Conservation (phyloP, 2,113 vertebrate genomes). For the Xiphophorus maculatus region DNA sequence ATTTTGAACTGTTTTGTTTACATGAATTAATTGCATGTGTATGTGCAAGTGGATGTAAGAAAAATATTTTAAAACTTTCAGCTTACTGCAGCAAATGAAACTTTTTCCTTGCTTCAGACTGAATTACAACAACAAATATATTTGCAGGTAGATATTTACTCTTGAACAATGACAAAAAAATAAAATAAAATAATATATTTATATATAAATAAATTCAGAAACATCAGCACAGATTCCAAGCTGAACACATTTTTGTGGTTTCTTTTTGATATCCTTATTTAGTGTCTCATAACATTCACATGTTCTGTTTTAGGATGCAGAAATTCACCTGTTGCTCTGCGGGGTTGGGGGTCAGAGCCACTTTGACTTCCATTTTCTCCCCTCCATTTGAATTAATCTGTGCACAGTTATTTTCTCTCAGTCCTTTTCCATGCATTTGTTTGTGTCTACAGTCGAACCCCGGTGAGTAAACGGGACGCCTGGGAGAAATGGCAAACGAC, state of each 20-base stretch:
- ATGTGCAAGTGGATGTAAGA: background rate
- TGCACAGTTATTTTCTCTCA: slow-evolving; percentile 13
- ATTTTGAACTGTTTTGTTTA: background rate
- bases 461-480: slow-evolving; percentile 45
- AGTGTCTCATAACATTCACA: slow-evolving; percentile 13
- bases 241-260: background rate
- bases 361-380: background rate
- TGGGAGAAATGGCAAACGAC: slow-evolving; percentile 56
- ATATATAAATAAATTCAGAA: background rate
- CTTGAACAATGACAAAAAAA: background rate
- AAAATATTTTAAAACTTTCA: slow-evolving; percentile 15
- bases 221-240: background rate
- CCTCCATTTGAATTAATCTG: slow-evolving; percentile 10
- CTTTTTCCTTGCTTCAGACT: background rate
- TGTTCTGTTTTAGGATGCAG: slow-evolving; percentile 29
- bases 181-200: too few species aligned
- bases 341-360: slow-evolving; percentile 2
- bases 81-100: background rate
- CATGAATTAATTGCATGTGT: too few species aligned
- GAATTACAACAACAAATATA: background rate
- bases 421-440: slow-evolving; percentile 14
- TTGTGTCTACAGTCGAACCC: slow-evolving; percentile 20
- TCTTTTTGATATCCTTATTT: background rate
- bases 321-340: slow-evolving; percentile 24
- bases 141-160: background rate